Percentiles rank a stretch among this genome's conserved stretches.
Conservation (phyloP, 2,797 vertebrate genomes). For the Ceryle rudis region DNA sequence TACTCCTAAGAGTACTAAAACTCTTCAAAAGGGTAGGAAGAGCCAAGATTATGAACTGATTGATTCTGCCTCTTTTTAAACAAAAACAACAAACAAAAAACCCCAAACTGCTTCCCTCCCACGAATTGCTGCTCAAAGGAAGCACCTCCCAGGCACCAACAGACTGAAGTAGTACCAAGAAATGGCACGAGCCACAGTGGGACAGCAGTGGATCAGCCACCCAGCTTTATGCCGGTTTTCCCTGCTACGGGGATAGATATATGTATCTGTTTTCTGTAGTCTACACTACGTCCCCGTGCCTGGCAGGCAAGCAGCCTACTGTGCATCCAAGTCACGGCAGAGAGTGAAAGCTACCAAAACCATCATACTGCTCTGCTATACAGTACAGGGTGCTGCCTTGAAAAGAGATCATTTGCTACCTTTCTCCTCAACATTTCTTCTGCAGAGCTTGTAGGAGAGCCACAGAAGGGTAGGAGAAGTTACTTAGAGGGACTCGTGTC, state of each 20-base stretch:
- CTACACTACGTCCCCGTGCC: accelerated
- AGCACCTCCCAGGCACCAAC: not conserved
- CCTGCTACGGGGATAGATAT: not conserved
- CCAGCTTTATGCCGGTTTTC: not conserved
- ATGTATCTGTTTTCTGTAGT: not conserved
- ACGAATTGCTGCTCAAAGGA: not conserved
- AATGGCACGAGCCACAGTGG: accelerated
- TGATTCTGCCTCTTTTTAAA: not conserved
- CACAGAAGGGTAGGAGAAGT: not conserved
- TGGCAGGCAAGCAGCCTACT: not conserved
- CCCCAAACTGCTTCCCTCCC: not conserved
- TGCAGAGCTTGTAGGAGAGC: not conserved
- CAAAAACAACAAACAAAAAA: too few relatives aligned
- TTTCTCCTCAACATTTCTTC: not conserved
- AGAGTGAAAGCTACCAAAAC: not conserved
- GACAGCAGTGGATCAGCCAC: not conserved
- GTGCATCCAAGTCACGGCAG: not conserved
- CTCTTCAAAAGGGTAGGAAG: not conserved
- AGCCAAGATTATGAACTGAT: not conserved
- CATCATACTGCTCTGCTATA: not conserved
- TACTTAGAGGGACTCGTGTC: not conserved
- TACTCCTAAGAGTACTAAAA: not conserved
- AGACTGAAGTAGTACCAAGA: not conserved
- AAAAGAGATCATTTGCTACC: not conserved
- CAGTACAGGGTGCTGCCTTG: not conserved